phyloP scores from a whole-genome alignment of 2,797 vertebrate species.

The Pteropus rufus region DNA sequence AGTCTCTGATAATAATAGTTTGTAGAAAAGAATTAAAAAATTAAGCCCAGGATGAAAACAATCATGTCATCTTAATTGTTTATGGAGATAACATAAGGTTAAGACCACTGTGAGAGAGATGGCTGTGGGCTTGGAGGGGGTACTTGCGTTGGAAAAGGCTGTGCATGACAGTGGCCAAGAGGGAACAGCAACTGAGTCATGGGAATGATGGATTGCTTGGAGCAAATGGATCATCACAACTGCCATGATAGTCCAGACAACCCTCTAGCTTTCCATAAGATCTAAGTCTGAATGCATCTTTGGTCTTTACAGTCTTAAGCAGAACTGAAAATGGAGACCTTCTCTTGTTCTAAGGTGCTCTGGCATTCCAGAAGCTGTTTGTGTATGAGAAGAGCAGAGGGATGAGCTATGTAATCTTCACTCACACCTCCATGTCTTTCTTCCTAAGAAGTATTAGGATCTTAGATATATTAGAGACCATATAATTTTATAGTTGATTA shows the following conservation, averaged over 20 bases:
- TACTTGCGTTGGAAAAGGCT: background rate
- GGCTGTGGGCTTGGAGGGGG: background rate
- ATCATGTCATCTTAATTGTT: background rate
- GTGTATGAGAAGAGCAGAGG: background rate
- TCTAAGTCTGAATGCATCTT: background rate
- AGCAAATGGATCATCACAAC: background rate
- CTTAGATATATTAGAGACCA: background rate
- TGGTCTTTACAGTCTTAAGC: background rate
- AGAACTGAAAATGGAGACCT: background rate
- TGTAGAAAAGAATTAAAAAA: background rate
- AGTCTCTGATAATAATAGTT: background rate
- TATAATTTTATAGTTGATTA: background rate
- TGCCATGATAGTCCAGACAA: background rate
- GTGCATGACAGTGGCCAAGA: background rate
- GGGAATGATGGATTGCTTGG: background rate
- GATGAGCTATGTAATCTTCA: background rate
- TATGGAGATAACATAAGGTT: background rate
- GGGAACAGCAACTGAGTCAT: background rate
- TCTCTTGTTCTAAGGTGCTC: background rate
- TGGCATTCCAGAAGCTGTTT: background rate
- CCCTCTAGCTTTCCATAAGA: background rate
- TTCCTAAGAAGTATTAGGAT: background rate
- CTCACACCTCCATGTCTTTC: background rate
- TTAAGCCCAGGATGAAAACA: background rate
- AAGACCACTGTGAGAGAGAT: background rate